Evolutionary conservation across 2,797 vertebrate genomes (phyloP).

Genomic region (Cuniculus paca): DNA sequence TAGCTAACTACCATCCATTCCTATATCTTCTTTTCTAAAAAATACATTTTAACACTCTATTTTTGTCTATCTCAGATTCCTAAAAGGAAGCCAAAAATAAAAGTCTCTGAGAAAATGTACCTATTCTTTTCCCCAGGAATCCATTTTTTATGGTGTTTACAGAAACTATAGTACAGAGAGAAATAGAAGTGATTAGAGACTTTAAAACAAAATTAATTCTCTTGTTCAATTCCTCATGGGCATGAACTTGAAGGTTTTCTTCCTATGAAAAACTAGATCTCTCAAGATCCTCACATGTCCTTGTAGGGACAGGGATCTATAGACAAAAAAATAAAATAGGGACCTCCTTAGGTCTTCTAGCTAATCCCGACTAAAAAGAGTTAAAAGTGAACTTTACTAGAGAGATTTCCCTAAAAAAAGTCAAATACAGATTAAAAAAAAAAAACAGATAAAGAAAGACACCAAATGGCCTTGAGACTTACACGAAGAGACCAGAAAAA

Average conservation of each 20-base stretch:
- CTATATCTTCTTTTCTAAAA: background rate
- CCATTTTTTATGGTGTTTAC: conserved; percentile 33
- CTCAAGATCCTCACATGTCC: background rate
- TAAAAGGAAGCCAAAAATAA: conserved; percentile 49
- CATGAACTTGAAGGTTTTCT: conserved; percentile 29
- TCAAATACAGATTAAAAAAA: background rate
- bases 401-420: background rate
- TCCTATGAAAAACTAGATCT: conserved; percentile 27
- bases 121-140: background rate
- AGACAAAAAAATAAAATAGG: background rate
- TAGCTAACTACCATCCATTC: background rate
- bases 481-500: background rate
- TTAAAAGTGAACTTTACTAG: background rate
- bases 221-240: background rate
- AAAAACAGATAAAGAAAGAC: background rate
- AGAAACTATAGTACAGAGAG: conserved; percentile 9
- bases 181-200: conserved; percentile 20
- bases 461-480: background rate
- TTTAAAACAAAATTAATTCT: conserved; percentile 12
- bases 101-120: conserved; percentile 2
- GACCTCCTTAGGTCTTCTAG: background rate
- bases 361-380: background rate
- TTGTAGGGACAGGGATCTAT: background rate
- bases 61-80: conserved; percentile 53
- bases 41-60: background rate